Conservation (phyloP, 2,113 vertebrate species). For the Zosterops hypoxanthus region DNA sequence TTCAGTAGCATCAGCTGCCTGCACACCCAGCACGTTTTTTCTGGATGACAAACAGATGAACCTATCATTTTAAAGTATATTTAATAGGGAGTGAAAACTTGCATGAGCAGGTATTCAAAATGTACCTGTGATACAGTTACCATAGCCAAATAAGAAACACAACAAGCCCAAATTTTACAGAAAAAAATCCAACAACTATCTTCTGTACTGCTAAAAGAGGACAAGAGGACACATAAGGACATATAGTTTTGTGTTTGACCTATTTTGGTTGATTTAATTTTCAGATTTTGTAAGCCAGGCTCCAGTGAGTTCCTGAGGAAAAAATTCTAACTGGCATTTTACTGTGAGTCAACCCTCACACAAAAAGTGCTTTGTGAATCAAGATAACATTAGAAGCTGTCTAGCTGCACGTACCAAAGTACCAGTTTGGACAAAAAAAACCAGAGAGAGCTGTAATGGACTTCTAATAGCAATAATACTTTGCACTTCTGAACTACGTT, state of each 20-base stretch:
- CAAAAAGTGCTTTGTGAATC: conserved; percentile 74
- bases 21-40: conserved; percentile 35
- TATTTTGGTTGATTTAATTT: conserved; percentile 82
- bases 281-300: conserved; percentile 78
- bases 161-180: conserved; percentile 54
- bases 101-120: conserved; percentile 61
- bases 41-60: conserved; percentile 32
- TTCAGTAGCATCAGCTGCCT: conserved; percentile 32
- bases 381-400: conserved; percentile 66
- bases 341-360: conserved; percentile 71
- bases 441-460: background rate
- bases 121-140: background rate
- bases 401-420: conserved; percentile 55
- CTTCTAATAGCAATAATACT: conserved; percentile 3
- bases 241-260: conserved; percentile 72
- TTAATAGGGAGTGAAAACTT: conserved; percentile 58
- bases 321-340: conserved; percentile 77
- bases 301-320: conserved; percentile 75
- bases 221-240: conserved; percentile 78
- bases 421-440: conserved; percentile 11
- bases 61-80: conserved; percentile 29
- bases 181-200: conserved; percentile 59
- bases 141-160: conserved; percentile 41
- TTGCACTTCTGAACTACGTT: background rate
- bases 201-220: conserved; percentile 63